These are phyloP conservation scores for Gila orcuttii DNA, from an alignment of 2,113 vertebrate genomes.

Conservation along the genomic window DNA sequence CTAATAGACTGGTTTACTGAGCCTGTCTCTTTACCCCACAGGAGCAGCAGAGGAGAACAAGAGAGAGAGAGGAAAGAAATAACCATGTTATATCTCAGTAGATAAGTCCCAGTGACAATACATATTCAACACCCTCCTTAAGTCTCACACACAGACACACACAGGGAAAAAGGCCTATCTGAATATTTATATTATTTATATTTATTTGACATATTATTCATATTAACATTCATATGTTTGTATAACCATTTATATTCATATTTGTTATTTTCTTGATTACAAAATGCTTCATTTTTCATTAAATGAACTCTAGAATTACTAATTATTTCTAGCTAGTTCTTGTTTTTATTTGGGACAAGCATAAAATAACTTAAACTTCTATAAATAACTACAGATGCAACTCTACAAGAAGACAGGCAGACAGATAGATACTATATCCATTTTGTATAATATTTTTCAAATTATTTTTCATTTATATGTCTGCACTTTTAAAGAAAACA, in stretches of 20 bases:
- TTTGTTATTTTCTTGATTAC: not conserved
- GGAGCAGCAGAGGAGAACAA: not conserved
- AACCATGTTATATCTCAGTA: constrained; percentile 4
- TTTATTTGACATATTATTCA: not conserved
- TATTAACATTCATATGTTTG: not conserved
- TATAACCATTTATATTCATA: not conserved
- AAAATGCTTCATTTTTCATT: not conserved
- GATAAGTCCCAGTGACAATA: constrained; percentile 27
- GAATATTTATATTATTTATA: no score
- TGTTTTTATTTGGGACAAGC: no score
- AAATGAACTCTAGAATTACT: not conserved
- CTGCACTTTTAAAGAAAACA: no score
- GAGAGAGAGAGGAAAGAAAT: constrained; percentile 7
- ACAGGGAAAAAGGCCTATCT: no score
- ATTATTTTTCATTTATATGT: no score
- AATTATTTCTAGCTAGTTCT: no score
- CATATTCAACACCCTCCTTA: constrained; percentile 25
- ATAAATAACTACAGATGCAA: no score
- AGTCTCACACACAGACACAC: constrained; percentile 5
- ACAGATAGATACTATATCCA: no score
- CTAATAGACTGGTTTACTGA: constrained; percentile 34
- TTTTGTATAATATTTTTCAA: no score
- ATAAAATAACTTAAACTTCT: no score
- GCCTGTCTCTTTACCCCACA: not conserved
- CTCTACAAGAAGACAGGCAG: no score